Evolutionary conservation across 2,113 vertebrate genomes (phyloP).

Genomic region (Cariama cristata): DNA sequence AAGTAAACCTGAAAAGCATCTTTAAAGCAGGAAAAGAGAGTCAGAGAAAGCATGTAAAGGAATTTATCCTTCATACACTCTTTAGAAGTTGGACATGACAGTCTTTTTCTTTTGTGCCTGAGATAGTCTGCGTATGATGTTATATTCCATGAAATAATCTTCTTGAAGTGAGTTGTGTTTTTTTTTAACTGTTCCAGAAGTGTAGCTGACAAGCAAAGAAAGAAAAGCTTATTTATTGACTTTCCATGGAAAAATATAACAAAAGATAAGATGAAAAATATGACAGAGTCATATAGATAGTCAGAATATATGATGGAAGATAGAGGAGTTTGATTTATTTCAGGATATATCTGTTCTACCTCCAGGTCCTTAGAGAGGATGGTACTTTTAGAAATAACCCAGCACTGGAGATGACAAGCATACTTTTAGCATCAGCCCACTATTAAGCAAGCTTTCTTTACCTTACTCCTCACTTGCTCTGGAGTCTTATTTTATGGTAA

Average conservation of each 20-base stretch:
- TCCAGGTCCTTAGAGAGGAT: neutral
- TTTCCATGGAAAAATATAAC: neutral
- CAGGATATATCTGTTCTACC: neutral
- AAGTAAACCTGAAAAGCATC: neutral
- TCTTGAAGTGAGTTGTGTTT: neutral
- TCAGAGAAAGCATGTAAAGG: neutral
- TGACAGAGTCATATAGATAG: neutral
- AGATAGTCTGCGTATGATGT: neutral
- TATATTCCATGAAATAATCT: neutral
- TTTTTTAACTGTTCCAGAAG: neutral
- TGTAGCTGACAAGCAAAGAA: conserved; percentile 6
- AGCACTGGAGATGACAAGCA: neutral
- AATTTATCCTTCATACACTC: neutral
- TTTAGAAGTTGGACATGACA: neutral
- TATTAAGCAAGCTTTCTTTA: neutral
- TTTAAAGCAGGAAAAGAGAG: neutral
- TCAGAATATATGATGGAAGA: neutral
- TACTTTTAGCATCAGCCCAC: neutral
- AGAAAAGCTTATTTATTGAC: conserved; percentile 1
- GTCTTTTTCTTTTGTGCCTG: neutral
- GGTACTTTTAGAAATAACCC: neutral
- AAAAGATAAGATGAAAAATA: neutral
- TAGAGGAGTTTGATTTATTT: neutral
- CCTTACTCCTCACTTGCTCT: neutral
- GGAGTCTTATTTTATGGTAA: neutral